Base-by-base conservation (phyloP, 2,888 invertebrate species). In the Catocala fraxini region DNA sequence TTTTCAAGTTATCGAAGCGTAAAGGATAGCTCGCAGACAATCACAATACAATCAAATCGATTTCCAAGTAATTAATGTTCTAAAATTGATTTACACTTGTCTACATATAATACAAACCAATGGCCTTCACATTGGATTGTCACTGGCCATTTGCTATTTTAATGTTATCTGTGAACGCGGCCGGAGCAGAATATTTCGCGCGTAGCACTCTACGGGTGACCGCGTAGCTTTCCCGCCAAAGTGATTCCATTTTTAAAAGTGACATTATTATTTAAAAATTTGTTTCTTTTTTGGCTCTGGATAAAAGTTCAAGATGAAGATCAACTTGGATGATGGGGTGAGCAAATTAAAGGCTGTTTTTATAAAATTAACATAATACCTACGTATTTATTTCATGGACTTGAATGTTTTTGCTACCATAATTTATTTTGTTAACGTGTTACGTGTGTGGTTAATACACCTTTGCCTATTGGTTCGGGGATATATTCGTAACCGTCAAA, bases 281-380 rank as follows among this genome's bases (percentile, higher is more conserved):
- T 39, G n/a, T 48, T 25, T 33, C 35, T 39, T 39, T 39, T 39
- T 39, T 39, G 35, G 9, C 9, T 39, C 3, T 25, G 25, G 7
- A 25, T 42, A 6, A 10, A 9, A 12, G 2, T 10, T 49, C 55
- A 62, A 56, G 51, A 76, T 77, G 76, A 77, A 77, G 66, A 70
- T 77, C 4, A 42, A 77, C 49, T 51, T 77, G 47, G 65, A 77
- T 53, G 76, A 77, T 65, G 76, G 76, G 64, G 76, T 77, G n/a
- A 76, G 74, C 12, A 34, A 41, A 13, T 51, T 11, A 6, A 10
- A n/a, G 13, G 7, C 25, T 25, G 25, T 4, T 25, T 25, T 25
- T 25, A 25, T 25, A 1, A 25, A 25, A 3, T 0, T 25, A 25
- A 25, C 0, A 25, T 25, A 25, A 25, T 3, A n/a, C n/a, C n/a